These are phyloP conservation scores for Urocitellus parryii DNA, from an alignment of 2,113 vertebrate genomes.

Conservation along the genomic window DNA sequence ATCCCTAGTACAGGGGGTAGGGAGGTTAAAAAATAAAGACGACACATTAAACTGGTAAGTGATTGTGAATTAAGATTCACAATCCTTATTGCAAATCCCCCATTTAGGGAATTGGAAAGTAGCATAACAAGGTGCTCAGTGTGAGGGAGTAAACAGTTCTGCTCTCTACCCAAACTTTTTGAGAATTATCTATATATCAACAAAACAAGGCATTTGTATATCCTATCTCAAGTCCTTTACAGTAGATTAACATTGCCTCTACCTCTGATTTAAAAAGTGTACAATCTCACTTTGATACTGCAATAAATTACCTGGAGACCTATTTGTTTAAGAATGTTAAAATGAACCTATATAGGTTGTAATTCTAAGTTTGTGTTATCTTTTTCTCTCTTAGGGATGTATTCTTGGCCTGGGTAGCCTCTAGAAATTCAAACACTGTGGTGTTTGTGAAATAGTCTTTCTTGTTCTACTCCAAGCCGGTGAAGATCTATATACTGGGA, in stretches of 20 bases:
- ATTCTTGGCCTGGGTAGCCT: conserved; percentile 87
- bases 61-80: neutral
- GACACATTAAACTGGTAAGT: neutral
- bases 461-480: conserved; percentile 61
- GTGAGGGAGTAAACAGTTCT: neutral
- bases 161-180: neutral
- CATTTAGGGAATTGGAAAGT: conserved; percentile 7
- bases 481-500: conserved; percentile 72
- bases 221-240: neutral
- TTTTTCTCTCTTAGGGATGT: conserved; percentile 83
- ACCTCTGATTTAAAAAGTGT: neutral
- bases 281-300: neutral
- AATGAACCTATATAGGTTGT: neutral
- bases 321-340: conserved; percentile 24
- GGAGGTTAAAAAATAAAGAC: neutral
- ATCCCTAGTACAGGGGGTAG: no score
- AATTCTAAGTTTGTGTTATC: conserved; percentile 62
- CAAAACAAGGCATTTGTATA: neutral
- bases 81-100: neutral
- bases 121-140: neutral
- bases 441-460: conserved; percentile 87
- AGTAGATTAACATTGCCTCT: neutral
- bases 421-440: conserved; percentile 85
- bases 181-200: neutral
- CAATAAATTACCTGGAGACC: neutral